Conservation (phyloP, 1,140 invertebrate genomes). For the Brachionus paranguensis region DNA sequence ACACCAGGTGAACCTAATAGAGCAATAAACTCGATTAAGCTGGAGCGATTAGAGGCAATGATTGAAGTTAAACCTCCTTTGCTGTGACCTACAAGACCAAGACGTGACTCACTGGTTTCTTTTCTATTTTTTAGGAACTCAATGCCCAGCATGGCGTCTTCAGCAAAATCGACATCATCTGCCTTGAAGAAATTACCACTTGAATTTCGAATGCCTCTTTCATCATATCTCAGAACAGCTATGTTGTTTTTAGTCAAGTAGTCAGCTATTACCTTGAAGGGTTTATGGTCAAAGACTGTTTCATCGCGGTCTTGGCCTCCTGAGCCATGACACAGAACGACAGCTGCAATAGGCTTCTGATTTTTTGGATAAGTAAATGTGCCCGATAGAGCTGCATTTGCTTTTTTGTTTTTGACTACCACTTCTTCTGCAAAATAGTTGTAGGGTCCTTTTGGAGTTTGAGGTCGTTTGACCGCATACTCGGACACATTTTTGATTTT, state of each 20-base stretch:
- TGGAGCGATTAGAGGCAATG: not conserved
- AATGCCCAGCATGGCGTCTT: not conserved
- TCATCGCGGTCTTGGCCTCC: not conserved
- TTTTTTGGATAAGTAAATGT: not conserved
- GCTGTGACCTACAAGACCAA: not conserved
- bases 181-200: not conserved
- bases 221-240: not conserved
- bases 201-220: slow-evolving; percentile 6
- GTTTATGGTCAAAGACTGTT: not conserved
- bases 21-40: not conserved
- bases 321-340: not conserved
- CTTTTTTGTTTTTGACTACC: not conserved
- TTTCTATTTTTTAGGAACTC: not conserved
- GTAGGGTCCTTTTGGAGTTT: not conserved
- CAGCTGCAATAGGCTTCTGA: not conserved
- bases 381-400: not conserved
- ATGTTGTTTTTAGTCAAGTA: not conserved
- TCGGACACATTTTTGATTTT: not conserved
- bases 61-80: not conserved
- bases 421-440: not conserved
- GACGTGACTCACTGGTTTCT: not conserved
- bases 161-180: not conserved
- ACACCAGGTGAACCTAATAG: not conserved
- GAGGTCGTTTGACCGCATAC: not conserved
- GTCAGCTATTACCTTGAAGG: not conserved